Base-by-base conservation (phyloP, 2,113 vertebrate species). In the Ceuthmochares aereus region DNA sequence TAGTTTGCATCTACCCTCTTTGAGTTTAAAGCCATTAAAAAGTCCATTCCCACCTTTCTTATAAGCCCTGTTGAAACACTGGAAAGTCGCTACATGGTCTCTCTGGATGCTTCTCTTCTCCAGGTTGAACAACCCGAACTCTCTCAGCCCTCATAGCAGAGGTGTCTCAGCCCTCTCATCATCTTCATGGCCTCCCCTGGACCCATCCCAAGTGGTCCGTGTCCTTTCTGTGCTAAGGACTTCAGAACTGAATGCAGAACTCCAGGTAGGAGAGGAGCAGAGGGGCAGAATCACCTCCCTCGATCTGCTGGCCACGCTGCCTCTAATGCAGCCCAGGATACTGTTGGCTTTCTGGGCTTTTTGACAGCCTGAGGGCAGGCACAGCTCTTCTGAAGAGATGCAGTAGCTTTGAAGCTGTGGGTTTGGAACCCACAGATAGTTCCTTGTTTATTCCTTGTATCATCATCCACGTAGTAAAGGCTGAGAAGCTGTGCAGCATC, bases 271-370 rank as follows among this genome's bases (percentile, higher is more conserved):
- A 59, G 36, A 5, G 4, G 26, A 54, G 68, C 0, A 47, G 49
- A 56, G 25, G 29, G 30, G 21, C 4, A 34, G 27, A 27, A 78
- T 70, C 7, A 0, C 36, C 23, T 34, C 45, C 30, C 36, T 70
- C 1, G 2, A 10, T 23, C 37, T 37, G 37, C 32, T 45, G 49
- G 26, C 16, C 47, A 12, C 1, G 0, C 26, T 56, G 4, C 51
- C 47, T 5, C 51, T 18, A 20, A 36, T 62, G 45, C 36, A 74
- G 69, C n/a, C 55, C 68, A 45, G 68, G 17, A 21, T 3, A 7
- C 1, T 0, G 6, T 5, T 51, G 56, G 56, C 56, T 10, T 43
- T 34, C n/a, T 52, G 80, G 30, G 30, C 25, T 52, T 56, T 1
- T 1, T 32, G 16, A 49, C 1, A 68, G 20, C 12, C 60, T 67